Evolutionary conservation across 2,888 invertebrate species (phyloP).

Genomic region (Tipula vernalis): DNA sequence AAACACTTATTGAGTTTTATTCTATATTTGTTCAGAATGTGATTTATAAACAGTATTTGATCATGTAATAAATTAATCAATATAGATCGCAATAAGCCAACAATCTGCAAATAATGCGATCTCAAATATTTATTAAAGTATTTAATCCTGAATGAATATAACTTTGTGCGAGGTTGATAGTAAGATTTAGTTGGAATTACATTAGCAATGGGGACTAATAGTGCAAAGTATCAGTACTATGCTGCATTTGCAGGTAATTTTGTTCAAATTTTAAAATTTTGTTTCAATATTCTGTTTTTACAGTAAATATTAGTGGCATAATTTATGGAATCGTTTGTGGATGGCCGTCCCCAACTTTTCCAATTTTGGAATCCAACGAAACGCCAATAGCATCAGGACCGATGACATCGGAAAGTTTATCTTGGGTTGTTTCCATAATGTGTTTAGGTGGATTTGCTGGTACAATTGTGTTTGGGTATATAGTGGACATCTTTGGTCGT

Average conservation of each 20-base stretch:
- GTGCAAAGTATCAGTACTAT: slow-evolving; percentile 11
- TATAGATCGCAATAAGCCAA: background rate
- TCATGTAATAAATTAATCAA: background rate
- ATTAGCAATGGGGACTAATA: background rate
- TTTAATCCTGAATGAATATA: background rate
- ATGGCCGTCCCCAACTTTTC: slow-evolving; percentile 30
- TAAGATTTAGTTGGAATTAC: background rate
- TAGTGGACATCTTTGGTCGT: slow-evolving; percentile 25
- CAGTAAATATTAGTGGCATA: background rate
- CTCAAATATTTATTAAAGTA: background rate
- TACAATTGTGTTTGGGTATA: slow-evolving; percentile 23
- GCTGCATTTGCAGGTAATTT: slow-evolving; percentile 14
- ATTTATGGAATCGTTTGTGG: slow-evolving; percentile 18
- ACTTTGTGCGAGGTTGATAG: background rate
- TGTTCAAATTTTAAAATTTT: background rate
- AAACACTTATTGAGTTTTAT: background rate
- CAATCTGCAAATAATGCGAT: background rate
- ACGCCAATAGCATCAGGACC: slow-evolving; percentile 25
- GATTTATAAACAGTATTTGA: background rate
- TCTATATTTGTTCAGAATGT: background rate
- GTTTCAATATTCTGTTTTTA: background rate
- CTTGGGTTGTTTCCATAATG: slow-evolving; percentile 25
- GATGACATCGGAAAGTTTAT: slow-evolving; percentile 22
- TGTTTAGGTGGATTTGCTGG: slow-evolving; percentile 27
- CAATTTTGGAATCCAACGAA: slow-evolving; percentile 24